Evolutionary conservation across 92 coral and sea anemone species (phyloP).

Genomic region (Epizoanthus rinbou): DNA sequence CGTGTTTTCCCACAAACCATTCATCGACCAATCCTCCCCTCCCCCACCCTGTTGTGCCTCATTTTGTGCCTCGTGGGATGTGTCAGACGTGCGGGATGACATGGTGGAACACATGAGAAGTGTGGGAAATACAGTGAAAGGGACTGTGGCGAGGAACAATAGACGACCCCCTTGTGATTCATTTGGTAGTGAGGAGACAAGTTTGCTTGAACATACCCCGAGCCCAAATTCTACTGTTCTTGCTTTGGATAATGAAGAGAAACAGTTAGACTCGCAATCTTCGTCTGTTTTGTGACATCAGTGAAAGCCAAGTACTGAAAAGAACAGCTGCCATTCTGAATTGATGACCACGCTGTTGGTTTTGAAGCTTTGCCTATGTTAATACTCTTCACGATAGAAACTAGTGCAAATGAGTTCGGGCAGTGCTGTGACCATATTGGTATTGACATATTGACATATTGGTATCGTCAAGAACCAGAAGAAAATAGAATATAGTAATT

Average conservation of each 20-base stretch:
- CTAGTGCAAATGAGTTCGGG: too few species aligned
- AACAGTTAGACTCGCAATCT: not conserved
- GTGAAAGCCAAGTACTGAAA: not conserved
- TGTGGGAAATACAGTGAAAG: conserved; percentile 84
- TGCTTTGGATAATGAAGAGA: not conserved
- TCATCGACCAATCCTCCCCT: conserved; percentile 77
- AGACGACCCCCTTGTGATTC: not conserved
- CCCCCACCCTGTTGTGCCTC: conserved; percentile 96
- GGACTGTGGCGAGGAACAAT: conserved; percentile 73
- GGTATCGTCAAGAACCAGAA: too few species aligned
- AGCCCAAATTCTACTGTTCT: not conserved
- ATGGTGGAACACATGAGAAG: conserved; percentile 79
- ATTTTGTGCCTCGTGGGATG: conserved; percentile 88
- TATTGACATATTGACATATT: too few species aligned
- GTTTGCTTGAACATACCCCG: conserved; percentile 6
- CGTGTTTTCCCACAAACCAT: conserved; percentile 90
- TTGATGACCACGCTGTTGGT: not conserved
- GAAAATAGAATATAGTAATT: too few species aligned
- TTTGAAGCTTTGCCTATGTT: too few species aligned
- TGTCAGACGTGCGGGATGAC: conserved; percentile 93
- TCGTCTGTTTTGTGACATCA: conserved; percentile 7
- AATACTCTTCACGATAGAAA: too few species aligned
- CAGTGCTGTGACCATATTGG: too few species aligned
- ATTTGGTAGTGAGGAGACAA: conserved; percentile 25
- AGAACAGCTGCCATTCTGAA: not conserved